Evolutionary conservation across 2,113 vertebrate genomes (phyloP).

Genomic region (Cryptomyrus ogoouensis): DNA sequence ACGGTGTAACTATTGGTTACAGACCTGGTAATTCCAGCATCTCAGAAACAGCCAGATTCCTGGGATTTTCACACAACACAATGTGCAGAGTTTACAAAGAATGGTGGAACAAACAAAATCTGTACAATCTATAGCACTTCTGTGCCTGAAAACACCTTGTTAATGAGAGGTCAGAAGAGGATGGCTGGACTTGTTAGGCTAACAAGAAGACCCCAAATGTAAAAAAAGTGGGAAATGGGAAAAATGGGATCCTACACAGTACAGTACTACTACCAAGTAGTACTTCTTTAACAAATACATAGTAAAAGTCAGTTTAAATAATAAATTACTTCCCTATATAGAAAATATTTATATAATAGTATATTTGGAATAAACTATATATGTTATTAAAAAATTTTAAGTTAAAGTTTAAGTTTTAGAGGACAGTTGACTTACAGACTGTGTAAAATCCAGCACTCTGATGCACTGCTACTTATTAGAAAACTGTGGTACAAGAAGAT

Average conservation of each 20-base stretch:
- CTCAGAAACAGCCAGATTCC: neutral
- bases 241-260: neutral
- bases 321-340: neutral
- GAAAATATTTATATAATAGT: neutral
- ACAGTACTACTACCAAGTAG: neutral
- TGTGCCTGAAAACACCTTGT: neutral
- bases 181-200: neutral
- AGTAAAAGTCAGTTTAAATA: neutral
- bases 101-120: neutral
- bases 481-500: neutral
- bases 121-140: neutral
- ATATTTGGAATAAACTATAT: neutral
- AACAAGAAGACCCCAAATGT: neutral
- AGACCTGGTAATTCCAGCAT: neutral
- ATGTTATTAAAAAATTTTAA: neutral
- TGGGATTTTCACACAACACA: neutral
- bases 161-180: neutral
- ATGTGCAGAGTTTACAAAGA: neutral
- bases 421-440: too few species aligned
- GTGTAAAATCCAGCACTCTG: too few species aligned
- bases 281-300: neutral
- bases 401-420: neutral
- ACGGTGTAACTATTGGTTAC: neutral
- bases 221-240: neutral
- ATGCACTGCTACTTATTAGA: too few species aligned